These are phyloP conservation scores for Misgurnus mizolepis DNA, from an alignment of 2,113 vertebrate genomes.

Conservation along the genomic window DNA sequence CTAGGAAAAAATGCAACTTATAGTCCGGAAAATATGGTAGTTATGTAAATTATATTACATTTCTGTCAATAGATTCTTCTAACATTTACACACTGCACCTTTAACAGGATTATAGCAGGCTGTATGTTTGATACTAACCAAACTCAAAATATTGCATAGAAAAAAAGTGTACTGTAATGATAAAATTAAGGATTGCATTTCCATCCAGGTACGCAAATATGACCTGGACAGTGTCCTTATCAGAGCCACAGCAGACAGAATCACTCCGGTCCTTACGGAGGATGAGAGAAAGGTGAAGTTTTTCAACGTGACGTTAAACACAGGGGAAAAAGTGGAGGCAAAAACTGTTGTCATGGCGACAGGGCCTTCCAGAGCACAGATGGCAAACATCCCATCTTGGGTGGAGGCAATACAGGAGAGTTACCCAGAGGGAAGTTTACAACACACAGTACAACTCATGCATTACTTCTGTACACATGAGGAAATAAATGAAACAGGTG, in stretches of 20 bases:
- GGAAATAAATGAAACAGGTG: conserved; percentile 52
- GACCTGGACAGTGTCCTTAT: conserved; percentile 66
- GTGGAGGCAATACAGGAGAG: conserved; percentile 67
- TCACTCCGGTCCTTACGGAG: conserved; percentile 60
- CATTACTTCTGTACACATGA: conserved; percentile 60
- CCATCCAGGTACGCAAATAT: conserved; percentile 70
- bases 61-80: too few relatives aligned
- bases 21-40: too few relatives aligned
- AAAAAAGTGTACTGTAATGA: not conserved
- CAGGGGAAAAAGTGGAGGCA: conserved; percentile 62
- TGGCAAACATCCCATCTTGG: conserved; percentile 77
- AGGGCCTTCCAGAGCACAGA: conserved; percentile 73
- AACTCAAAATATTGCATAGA: not conserved
- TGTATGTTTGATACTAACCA: conserved; percentile 2
- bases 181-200: conserved; percentile 33
- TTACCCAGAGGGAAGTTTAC: conserved; percentile 72
- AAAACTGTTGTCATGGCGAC: conserved; percentile 70
- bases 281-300: conserved; percentile 59
- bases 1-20: too few relatives aligned
- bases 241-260: conserved; percentile 71
- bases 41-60: too few relatives aligned
- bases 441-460: conserved; percentile 75
- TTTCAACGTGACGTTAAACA: conserved; percentile 69
- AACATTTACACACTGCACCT: too few relatives aligned
- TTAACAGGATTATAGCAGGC: not conserved